phyloP scores from a whole-genome alignment of 2,113 vertebrate genomes.

The Triplophysa siluroides region DNA sequence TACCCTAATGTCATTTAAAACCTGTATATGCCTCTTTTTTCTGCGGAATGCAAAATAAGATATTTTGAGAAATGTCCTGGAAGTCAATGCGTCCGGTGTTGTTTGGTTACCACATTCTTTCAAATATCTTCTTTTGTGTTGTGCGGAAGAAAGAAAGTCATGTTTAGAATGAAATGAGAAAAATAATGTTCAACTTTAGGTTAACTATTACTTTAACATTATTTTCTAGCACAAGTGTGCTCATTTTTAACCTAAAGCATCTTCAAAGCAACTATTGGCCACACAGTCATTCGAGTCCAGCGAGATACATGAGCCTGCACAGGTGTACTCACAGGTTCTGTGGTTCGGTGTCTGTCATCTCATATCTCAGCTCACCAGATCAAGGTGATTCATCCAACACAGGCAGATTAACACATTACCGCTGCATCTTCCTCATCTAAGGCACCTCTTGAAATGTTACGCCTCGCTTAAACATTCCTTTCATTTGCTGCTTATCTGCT shows the following conservation, averaged over 20 bases:
- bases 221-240: neutral
- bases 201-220: neutral
- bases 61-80: too few relatives aligned
- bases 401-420: slow-evolving; percentile 39
- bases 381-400: slow-evolving; percentile 16
- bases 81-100: too few relatives aligned
- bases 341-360: slow-evolving; percentile 15
- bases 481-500: slow-evolving; percentile 47
- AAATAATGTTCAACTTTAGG: too few relatives aligned
- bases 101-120: too few relatives aligned
- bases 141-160: too few relatives aligned
- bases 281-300: slow-evolving; percentile 14
- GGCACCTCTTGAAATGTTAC: slow-evolving; percentile 30
- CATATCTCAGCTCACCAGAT: neutral
- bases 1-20: too few relatives aligned
- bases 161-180: too few relatives aligned
- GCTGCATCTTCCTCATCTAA: slow-evolving; percentile 19
- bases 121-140: too few relatives aligned
- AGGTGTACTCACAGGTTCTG: neutral
- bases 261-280: neutral
- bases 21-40: too few relatives aligned
- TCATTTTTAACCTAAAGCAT: neutral
- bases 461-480: slow-evolving; percentile 38
- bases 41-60: too few relatives aligned
- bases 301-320: neutral